Conservation (phyloP, 2,888 invertebrate genomes). For the Molorchus minor region DNA sequence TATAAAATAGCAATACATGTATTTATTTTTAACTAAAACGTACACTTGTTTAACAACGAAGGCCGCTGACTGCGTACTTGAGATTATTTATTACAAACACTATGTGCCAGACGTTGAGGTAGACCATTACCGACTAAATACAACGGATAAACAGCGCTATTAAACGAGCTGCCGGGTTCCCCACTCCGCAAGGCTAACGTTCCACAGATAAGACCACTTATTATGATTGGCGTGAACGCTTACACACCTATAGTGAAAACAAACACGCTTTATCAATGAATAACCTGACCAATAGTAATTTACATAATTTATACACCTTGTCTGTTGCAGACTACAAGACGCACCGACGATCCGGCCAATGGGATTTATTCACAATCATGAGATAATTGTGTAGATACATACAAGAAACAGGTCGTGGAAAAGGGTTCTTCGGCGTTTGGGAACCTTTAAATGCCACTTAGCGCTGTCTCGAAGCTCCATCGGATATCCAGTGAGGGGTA, state of each 20-base stretch:
- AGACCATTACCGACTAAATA: not conserved
- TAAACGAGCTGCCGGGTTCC: not conserved
- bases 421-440: not conserved
- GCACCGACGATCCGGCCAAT: slow-evolving; percentile 3
- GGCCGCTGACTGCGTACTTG: too few relatives aligned
- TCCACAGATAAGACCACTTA: slow-evolving; percentile 32
- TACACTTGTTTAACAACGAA: too few relatives aligned
- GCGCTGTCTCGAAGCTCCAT: not conserved
- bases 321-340: slow-evolving; percentile 4
- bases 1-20: too few relatives aligned
- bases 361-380: not conserved
- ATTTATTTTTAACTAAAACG: too few relatives aligned
- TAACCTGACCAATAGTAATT: slow-evolving; percentile 34
- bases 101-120: not conserved
- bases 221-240: slow-evolving; percentile 36
- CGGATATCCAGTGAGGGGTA: too few relatives aligned
- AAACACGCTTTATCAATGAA: slow-evolving; percentile 34
- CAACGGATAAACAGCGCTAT: not conserved
- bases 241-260: slow-evolving; percentile 16
- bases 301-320: slow-evolving; percentile 31
- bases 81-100: too few relatives aligned
- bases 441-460: not conserved
- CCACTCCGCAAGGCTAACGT: slow-evolving; percentile 18
- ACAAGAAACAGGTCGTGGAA: not conserved
- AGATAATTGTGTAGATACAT: slow-evolving; percentile 6